These are phyloP conservation scores for Drosophila mulleri DNA, from an alignment of 2,888 invertebrate genomes.

Conservation along the genomic window DNA sequence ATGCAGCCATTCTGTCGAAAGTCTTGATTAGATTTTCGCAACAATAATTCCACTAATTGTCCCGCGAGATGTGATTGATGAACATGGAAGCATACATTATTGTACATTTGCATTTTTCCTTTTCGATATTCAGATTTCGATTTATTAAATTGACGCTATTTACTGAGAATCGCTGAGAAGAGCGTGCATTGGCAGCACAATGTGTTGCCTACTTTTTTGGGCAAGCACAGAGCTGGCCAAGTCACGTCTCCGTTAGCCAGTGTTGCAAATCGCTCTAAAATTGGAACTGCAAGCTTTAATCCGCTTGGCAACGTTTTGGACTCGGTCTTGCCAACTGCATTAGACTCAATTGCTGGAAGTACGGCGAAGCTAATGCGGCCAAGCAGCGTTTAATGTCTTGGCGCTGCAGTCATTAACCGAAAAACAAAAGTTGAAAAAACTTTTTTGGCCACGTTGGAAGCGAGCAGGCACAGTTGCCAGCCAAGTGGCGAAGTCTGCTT, in stretches of 20 bases:
- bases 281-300: constrained; percentile 34
- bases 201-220: constrained; percentile 21
- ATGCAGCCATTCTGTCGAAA: background rate
- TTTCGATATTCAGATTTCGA: background rate
- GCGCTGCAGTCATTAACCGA: constrained; percentile 72
- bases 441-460: constrained; percentile 46
- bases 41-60: background rate
- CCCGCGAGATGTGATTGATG: background rate
- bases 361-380: constrained; percentile 71
- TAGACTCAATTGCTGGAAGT: constrained; percentile 44
- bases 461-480: constrained; percentile 3
- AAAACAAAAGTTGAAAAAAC: constrained; percentile 54
- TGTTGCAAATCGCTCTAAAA: constrained; percentile 47
- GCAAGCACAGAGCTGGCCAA: constrained; percentile 10
- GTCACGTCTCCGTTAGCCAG: constrained; percentile 22
- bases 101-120: background rate
- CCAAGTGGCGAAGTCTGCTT: constrained; percentile 46
- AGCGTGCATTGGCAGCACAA: background rate
- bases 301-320: constrained; percentile 41
- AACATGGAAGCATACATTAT: background rate
- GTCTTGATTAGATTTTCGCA: background rate
- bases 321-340: constrained; percentile 64
- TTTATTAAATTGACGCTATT: background rate
- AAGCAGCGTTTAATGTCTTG: constrained; percentile 74
- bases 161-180: background rate